Evolutionary conservation across 2,888 invertebrate species (phyloP), one percentile per base, ranked within the genome.

Genomic region (Zaprionus lineosus): DNA sequence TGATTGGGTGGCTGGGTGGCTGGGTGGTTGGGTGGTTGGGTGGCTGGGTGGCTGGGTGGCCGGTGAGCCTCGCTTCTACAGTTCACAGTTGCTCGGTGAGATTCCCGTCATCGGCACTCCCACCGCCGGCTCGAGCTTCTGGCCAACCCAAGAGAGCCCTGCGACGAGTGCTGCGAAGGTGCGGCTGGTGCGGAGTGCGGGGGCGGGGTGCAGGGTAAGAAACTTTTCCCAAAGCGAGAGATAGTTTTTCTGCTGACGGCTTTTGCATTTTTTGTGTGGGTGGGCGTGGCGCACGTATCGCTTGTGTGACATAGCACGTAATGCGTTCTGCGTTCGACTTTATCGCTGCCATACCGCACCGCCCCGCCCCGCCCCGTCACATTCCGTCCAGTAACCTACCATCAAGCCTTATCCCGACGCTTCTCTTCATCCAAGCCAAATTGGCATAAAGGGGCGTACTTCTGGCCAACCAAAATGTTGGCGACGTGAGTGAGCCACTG

Each of bases 241-340:
- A 78, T 75, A 77, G 72, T 79, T 67, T 60, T 70, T 57, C 33
- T 72, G 47, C 43, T 69, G 69, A 69, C 63, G 39, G 31, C 60
- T 60, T 58, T 34, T 51, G 65, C 67, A 63, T 59, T 70, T 56
- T 37, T 21, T 21, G 36, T 36, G 60, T 59, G 48, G 46, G 55
- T 61, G 39, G 24, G 39, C n/a, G n/a, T 41, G 46, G 47, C 9
- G 71, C 84, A 84, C 84, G 84, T 78, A 74, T 34, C 58, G 8
- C 7, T 14, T 48, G 44, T 62, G 56, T 52, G 50, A 51, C 63
- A 53, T 40, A 41, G 57, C 31, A 46, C 34, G 62, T 79, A 83
- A 76, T 79, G 69, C 71, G 67, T 63, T 59, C 73, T 62, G 33
- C 33, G 74, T 64, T 61, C 67, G 58, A 74, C 63, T 64, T 76